Percentiles rank a stretch among this genome's conserved stretches.
Evolutionary conservation across 2,797 vertebrate genomes (phyloP).

Genomic region (Phoxinus dragarum): DNA sequence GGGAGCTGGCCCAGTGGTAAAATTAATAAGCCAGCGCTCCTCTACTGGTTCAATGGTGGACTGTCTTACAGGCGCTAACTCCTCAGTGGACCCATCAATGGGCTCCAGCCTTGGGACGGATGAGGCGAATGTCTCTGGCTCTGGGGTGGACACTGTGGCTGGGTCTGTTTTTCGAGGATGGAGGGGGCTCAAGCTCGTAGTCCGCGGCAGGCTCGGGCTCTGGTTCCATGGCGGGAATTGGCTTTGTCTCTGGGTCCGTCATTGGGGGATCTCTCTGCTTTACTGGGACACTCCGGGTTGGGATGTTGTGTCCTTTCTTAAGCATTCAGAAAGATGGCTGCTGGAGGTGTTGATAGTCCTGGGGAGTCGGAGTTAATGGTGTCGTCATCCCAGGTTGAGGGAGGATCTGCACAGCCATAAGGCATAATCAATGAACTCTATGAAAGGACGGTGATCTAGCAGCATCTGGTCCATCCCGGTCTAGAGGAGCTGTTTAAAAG

Average conservation of each 20-base stretch:
- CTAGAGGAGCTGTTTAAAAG: too few relatives aligned
- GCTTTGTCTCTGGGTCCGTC: neutral
- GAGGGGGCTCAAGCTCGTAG: neutral
- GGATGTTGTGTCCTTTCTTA: neutral
- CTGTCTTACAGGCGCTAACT: neutral
- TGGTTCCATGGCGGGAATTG: neutral
- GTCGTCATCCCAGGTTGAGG: neutral
- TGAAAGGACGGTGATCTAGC: neutral
- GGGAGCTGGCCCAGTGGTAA: neutral
- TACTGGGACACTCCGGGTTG: neutral
- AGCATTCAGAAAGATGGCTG: too few relatives aligned
- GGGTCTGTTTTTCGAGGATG: neutral
- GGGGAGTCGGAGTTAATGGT: neutral
- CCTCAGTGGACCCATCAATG: neutral
- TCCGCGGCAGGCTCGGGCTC: rapidly evolving
- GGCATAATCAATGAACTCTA: too few relatives aligned
- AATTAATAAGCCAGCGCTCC: neutral
- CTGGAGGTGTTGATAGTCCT: too few relatives aligned
- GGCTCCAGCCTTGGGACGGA: neutral
- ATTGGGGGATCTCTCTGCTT: neutral
- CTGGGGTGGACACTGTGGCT: too few relatives aligned
- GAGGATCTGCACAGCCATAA: neutral
- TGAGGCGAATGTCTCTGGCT: neutral
- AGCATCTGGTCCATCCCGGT: neutral
- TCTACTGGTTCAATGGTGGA: neutral